These are phyloP conservation scores for Oreochromis tanganicae DNA, from an alignment of 2,113 vertebrate species.

Conservation along the genomic window DNA sequence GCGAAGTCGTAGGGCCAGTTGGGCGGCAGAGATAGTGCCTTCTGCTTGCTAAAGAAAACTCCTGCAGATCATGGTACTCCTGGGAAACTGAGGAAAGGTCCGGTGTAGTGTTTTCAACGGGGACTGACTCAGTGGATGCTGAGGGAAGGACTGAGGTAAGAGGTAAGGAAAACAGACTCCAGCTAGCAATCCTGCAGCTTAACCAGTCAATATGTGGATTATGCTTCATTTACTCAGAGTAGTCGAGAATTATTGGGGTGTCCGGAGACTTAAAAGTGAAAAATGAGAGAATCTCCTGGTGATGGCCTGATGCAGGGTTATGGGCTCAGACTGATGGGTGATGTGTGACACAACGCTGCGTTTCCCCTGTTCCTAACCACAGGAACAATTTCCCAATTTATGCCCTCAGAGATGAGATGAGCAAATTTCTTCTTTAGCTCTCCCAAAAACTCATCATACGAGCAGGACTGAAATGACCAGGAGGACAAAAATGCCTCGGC, in stretches of 20 bases:
- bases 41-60: background rate
- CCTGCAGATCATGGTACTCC: background rate
- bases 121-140: background rate
- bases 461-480: too few species aligned
- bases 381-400: too few species aligned
- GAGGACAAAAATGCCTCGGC: too few species aligned
- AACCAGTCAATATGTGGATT: background rate
- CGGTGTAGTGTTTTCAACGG: accelerated
- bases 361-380: too few species aligned
- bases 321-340: background rate
- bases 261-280: background rate
- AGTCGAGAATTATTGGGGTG: background rate
- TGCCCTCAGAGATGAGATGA: too few species aligned
- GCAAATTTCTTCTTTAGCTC: too few species aligned
- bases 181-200: background rate
- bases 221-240: background rate
- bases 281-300: background rate
- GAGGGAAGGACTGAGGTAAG: background rate
- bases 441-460: too few species aligned
- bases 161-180: background rate
- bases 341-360: background rate
- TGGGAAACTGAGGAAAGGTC: background rate
- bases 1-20: background rate
- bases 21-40: background rate
- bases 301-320: background rate